Percentiles rank a stretch among this genome's conserved stretches.
phyloP scores from a whole-genome alignment of 1,140 invertebrate genomes.

The Drosophila murphyi region DNA sequence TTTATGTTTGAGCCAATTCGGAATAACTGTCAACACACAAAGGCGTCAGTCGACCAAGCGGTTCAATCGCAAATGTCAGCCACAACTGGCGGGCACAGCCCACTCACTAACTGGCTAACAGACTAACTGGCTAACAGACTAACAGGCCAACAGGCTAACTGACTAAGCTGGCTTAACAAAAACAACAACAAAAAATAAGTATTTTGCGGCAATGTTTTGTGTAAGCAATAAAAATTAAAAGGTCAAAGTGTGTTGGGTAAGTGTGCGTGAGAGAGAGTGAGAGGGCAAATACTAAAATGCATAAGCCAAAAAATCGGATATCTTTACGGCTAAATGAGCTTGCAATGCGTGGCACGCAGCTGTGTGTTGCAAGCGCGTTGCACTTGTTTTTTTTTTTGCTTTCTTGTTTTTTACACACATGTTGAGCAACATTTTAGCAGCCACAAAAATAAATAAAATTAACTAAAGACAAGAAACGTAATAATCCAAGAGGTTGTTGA shows the following conservation, averaged over 20 bases:
- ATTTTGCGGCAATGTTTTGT: constrained; percentile 38
- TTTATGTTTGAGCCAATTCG: background rate
- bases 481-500: background rate
- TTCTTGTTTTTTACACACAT: constrained; percentile 9
- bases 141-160: constrained; percentile 2
- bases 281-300: background rate
- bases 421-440: constrained; percentile 9
- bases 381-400: background rate
- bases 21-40: constrained; percentile 10
- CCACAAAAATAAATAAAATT: constrained; percentile 1
- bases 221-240: constrained; percentile 49
- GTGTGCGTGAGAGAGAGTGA: background rate
- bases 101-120: constrained; percentile 13
- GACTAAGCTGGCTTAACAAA: constrained; percentile 38
- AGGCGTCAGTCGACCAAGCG: constrained; percentile 21
- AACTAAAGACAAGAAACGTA: background rate
- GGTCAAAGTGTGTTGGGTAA: constrained; percentile 47
- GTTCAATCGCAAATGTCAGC: constrained; percentile 44
- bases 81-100: constrained; percentile 33
- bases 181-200: constrained; percentile 23
- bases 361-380: background rate
- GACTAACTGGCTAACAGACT: constrained; percentile 8
- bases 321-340: background rate
- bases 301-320: background rate
- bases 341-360: constrained; percentile 9